These are phyloP conservation scores for Macrotis lagotis DNA, from an alignment of 2,113 vertebrate genomes.

Conservation along the genomic window DNA sequence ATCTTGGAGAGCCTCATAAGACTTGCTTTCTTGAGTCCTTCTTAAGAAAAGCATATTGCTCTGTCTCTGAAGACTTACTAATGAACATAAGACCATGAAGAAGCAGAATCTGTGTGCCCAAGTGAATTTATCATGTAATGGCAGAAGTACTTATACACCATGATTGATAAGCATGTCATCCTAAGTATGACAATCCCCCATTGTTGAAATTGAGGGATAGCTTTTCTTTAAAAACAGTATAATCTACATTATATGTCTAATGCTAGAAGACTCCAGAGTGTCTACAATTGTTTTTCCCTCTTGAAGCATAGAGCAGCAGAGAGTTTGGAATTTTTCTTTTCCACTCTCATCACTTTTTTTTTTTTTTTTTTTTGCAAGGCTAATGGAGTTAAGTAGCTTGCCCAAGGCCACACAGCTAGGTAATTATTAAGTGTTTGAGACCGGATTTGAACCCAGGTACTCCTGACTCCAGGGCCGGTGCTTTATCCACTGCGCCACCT, in stretches of 20 bases:
- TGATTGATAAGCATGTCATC: not conserved
- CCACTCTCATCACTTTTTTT: constrained; percentile 21
- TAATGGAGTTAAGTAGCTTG: too few relatives aligned
- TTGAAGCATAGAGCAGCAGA: not conserved
- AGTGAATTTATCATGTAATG: not conserved
- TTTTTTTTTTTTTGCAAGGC: too few relatives aligned
- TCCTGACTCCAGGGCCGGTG: too few relatives aligned
- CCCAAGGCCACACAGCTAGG: too few relatives aligned
- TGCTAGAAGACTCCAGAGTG: not conserved
- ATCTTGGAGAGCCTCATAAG: not conserved
- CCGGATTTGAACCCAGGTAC: too few relatives aligned
- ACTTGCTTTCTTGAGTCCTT: not conserved
- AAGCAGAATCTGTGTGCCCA: constrained; percentile 20
- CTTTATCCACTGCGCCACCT: too few relatives aligned
- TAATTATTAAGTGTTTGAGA: too few relatives aligned
- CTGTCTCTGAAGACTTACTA: not conserved
- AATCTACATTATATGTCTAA: not conserved
- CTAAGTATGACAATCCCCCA: not conserved
- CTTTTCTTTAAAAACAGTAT: constrained; percentile 27
- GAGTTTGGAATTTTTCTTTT: not conserved
- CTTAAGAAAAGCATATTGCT: not conserved
- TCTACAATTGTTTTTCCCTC: constrained; percentile 2
- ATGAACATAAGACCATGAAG: too few relatives aligned
- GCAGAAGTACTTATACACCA: not conserved
- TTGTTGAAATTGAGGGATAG: not conserved